These are phyloP conservation scores for Cephus pulcher DNA, from an alignment of 2,888 invertebrate genomes.

Conservation along the genomic window DNA sequence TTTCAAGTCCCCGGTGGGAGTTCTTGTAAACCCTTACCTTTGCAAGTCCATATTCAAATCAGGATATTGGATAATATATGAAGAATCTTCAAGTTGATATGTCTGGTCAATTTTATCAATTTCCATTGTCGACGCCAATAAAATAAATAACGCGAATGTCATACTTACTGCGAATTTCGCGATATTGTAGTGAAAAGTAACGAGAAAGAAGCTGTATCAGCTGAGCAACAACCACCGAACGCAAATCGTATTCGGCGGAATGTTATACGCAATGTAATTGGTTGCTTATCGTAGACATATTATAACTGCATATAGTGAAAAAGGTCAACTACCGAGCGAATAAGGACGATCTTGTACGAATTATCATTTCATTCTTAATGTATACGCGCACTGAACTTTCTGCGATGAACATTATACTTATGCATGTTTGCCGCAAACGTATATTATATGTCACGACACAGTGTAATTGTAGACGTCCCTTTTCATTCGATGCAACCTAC, in stretches of 20 bases:
- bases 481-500: neutral
- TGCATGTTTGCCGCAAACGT: neutral
- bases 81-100: conserved; percentile 46
- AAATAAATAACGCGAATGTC: conserved; percentile 43
- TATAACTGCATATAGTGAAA: neutral
- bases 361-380: neutral
- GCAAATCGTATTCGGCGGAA: neutral
- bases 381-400: neutral
- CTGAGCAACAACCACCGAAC: conserved; percentile 24
- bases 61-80: conserved; percentile 51
- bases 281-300: neutral
- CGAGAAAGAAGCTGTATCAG: conserved; percentile 23
- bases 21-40: conserved; percentile 54
- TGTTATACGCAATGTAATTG: neutral
- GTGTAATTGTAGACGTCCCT: neutral
- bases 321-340: neutral
- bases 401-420: neutral
- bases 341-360: neutral
- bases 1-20: conserved; percentile 25
- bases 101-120: conserved; percentile 39
- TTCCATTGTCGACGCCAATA: conserved; percentile 42
- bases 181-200: conserved; percentile 25
- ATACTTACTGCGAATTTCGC: conserved; percentile 44
- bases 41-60: conserved; percentile 44
- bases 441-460: neutral